Evolutionary conservation across 1,140 invertebrate species (phyloP).

Genomic region (Bombus ignitus): DNA sequence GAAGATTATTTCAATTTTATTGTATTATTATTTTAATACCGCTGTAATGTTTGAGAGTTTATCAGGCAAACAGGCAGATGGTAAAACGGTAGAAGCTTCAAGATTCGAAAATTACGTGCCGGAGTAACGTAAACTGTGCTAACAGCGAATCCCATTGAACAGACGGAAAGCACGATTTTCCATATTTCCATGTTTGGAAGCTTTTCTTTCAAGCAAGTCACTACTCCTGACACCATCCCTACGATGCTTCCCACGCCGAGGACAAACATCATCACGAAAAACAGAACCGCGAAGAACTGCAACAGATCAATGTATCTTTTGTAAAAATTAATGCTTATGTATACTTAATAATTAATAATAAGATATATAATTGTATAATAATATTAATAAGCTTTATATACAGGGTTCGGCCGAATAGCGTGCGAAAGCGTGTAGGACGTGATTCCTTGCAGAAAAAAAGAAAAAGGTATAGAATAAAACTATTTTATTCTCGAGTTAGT

Average conservation of each 20-base stretch:
- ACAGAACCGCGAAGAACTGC: conserved; percentile 85
- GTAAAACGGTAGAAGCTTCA: neutral
- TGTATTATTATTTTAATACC: too few relatives aligned
- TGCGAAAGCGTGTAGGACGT: too few relatives aligned
- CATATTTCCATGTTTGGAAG: conserved; percentile 79
- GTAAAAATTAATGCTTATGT: neutral
- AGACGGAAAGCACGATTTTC: conserved; percentile 78
- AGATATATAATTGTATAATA: too few relatives aligned
- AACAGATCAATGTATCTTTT: neutral
- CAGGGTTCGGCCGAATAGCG: too few relatives aligned
- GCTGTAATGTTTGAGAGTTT: too few relatives aligned
- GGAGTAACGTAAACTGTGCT: conserved; percentile 83
- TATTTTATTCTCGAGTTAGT: too few relatives aligned
- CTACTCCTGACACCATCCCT: conserved; percentile 76
- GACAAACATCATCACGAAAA: conserved; percentile 87
- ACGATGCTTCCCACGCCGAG: conserved; percentile 83
- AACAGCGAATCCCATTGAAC: conserved; percentile 78
- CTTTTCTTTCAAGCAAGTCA: conserved; percentile 82
- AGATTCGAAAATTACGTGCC: conserved; percentile 57
- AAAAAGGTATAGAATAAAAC: too few relatives aligned
- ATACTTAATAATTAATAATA: too few relatives aligned
- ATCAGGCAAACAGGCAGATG: neutral
- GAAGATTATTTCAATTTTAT: too few relatives aligned
- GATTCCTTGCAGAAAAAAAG: too few relatives aligned
- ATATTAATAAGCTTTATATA: too few relatives aligned